phyloP scores from a whole-genome alignment of 2,888 invertebrate genomes.

The Ophion ellenae region DNA sequence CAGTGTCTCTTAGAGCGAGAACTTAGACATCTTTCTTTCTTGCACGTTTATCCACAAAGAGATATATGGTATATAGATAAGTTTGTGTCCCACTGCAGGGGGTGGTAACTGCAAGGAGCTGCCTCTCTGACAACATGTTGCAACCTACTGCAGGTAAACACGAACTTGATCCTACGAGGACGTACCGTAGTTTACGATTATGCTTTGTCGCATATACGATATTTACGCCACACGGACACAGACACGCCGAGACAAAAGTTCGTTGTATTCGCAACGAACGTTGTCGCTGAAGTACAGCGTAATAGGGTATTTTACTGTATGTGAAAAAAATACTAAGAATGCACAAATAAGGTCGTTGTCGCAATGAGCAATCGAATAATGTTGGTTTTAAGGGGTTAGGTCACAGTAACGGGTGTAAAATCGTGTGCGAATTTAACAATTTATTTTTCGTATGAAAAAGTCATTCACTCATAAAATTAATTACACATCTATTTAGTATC shows the following conservation, averaged over 20 bases:
- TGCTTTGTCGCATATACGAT: slow-evolving; percentile 79
- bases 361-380: no score
- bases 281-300: background rate
- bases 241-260: slow-evolving; percentile 35
- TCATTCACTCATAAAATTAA: no score
- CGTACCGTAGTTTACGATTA: slow-evolving; percentile 81
- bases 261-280: background rate
- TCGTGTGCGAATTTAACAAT: no score
- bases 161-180: slow-evolving; percentile 83
- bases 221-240: slow-evolving; percentile 61
- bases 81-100: slow-evolving; percentile 84
- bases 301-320: no score
- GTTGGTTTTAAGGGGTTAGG: no score
- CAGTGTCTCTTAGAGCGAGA: slow-evolving; percentile 59
- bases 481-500: no score
- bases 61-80: slow-evolving; percentile 83
- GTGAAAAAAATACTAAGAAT: no score
- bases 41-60: slow-evolving; percentile 67
- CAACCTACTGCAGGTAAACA: slow-evolving; percentile 84
- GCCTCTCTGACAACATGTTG: slow-evolving; percentile 83
- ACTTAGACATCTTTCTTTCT: slow-evolving; percentile 56
- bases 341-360: no score
- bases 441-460: no score
- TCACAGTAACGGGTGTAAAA: no score
- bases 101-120: slow-evolving; percentile 84